phyloP scores from a whole-genome alignment of 2,888 invertebrate species.

The Globia sparganii region DNA sequence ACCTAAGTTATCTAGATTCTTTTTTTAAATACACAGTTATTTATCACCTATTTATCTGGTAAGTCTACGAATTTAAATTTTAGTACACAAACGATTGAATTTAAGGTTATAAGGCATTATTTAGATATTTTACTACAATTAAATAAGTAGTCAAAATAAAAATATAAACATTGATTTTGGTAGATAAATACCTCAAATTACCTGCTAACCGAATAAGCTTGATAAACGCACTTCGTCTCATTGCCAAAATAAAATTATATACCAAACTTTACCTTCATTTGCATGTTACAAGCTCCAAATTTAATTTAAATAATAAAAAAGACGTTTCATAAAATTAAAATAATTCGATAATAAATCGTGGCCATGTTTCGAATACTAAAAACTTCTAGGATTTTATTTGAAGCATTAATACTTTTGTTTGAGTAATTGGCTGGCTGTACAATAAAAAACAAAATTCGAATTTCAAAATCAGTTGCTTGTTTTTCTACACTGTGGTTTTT shows the following conservation, averaged over 20 bases:
- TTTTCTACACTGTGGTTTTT: background rate
- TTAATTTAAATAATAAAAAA: conserved; percentile 14
- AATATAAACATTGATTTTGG: too few relatives aligned
- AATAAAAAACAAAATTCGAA: background rate
- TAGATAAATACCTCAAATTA: too few relatives aligned
- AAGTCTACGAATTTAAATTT: too few relatives aligned
- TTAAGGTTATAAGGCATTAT: too few relatives aligned
- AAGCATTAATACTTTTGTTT: background rate
- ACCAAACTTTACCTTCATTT: conserved; percentile 30
- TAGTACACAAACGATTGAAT: too few relatives aligned
- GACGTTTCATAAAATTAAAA: conserved; percentile 4
- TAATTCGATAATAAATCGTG: background rate
- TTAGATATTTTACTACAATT: too few relatives aligned
- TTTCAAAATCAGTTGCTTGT: background rate
- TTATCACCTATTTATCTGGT: too few relatives aligned
- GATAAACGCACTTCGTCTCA: conserved; percentile 10
- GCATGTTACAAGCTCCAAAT: conserved; percentile 29
- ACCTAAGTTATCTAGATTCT: too few relatives aligned
- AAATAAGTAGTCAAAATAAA: too few relatives aligned
- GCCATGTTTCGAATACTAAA: conserved; percentile 3
- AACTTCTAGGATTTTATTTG: background rate
- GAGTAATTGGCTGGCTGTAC: background rate
- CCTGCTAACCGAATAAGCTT: background rate
- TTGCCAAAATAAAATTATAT: conserved; percentile 43
- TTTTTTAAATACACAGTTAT: too few relatives aligned